Conservation (phyloP, 2,797 vertebrate genomes). For the Meda fulgida region DNA sequence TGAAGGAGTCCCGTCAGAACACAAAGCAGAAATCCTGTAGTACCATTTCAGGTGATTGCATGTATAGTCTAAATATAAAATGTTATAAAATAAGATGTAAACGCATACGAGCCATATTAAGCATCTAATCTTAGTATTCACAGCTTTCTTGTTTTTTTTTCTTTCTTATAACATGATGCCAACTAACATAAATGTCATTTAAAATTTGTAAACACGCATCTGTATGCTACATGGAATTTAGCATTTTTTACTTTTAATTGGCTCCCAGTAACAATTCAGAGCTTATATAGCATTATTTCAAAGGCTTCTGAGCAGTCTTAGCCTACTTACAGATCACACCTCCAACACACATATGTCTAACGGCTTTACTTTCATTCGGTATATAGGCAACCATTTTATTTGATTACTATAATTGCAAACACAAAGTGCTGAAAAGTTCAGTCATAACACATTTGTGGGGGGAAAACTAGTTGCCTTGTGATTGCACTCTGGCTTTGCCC, state of each 20-base stretch:
- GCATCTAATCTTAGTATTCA: not conserved
- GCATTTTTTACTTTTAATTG: not conserved
- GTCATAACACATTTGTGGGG: not conserved
- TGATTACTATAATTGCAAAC: not conserved
- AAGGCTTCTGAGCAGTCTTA: not conserved
- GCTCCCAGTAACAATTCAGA: not conserved
- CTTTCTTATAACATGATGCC: not conserved
- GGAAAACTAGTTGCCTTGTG: not conserved
- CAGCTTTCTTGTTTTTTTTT: not conserved
- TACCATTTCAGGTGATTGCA: conserved; percentile 90
- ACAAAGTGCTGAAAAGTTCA: not conserved
- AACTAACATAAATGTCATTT: not conserved
- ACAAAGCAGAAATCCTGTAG: conserved; percentile 96
- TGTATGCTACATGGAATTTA: not conserved
- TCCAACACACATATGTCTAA: not conserved
- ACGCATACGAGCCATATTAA: not conserved
- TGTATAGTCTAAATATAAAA: too few species aligned
- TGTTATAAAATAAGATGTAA: not conserved
- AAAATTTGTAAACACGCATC: not conserved
- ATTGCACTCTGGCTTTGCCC: not conserved
- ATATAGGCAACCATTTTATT: not conserved
- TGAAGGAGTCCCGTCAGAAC: conserved; percentile 98
- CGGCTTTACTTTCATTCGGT: not conserved
- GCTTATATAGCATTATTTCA: not conserved
- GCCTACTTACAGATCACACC: not conserved